A percentile compares a stretch with the other conserved stretches of the same genome.
phyloP scores from a whole-genome alignment of 2,113 vertebrate genomes.

The Paratilapia polleni region DNA sequence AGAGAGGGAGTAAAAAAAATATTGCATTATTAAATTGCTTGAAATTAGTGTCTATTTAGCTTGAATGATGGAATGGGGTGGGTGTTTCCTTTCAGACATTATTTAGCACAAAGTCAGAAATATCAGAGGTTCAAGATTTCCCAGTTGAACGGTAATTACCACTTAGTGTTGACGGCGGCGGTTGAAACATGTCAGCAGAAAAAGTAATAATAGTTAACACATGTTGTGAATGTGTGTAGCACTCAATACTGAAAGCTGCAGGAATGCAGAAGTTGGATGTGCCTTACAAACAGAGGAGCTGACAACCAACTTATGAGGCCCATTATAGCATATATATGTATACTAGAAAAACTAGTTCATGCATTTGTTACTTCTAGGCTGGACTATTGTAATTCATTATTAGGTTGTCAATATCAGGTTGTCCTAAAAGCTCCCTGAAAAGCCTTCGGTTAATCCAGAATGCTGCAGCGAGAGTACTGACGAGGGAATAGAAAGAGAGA shows the following conservation, averaged over 20 bases:
- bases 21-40: not conserved
- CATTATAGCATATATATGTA: too few species aligned
- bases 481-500: too few species aligned
- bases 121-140: not conserved
- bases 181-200: conserved; percentile 3
- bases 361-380: too few species aligned
- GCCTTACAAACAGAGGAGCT: not conserved
- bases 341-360: too few species aligned
- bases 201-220: not conserved
- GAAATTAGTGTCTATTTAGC: conserved; percentile 4
- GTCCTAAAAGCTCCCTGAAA: too few species aligned
- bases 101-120: not conserved
- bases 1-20: not conserved
- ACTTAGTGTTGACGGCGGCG: not conserved
- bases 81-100: conserved; percentile 7
- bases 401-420: too few species aligned
- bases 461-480: too few species aligned
- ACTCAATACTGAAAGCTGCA: not conserved
- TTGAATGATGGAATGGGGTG: not conserved
- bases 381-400: too few species aligned
- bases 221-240: not conserved
- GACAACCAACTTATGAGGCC: too few species aligned
- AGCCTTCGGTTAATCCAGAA: too few species aligned
- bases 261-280: not conserved
- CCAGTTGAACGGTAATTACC: not conserved